Base-by-base conservation (phyloP, 2,113 vertebrate species). In the Oophaga pumilio region DNA sequence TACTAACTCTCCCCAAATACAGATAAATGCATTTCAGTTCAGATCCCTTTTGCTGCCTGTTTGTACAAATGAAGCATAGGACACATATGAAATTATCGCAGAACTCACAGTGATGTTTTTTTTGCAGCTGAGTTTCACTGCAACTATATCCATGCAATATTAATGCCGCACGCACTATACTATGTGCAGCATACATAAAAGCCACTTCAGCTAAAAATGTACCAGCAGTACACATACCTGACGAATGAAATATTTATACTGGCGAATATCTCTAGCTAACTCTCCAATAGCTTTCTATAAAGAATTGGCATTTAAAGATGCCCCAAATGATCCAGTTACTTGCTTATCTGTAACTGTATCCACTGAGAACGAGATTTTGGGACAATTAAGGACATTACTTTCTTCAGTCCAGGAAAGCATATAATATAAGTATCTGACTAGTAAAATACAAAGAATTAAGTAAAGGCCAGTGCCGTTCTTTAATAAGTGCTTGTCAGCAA, bases 311-410 rank as follows among this genome's bases (percentile, higher is more conserved):
- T 78, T 64, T 77, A 78, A 20, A 68, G 59, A 57, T 68, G 76
- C 53, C 85, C 43, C 60, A 10, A 69, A 57, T 69, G 62, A 86
- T 80, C 76, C 76, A 86, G 56, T 86, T 80, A n/a, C 76, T 71
- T 78, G 43, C 62, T 86, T 86, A 86, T 86, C 84, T 86, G 85
- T 79, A 86, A 68, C 60, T 79, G 8, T 64, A 86, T 78, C 71
- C 84, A 50, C 71, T 50, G 28, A 24, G 57, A 59, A 14, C 60
- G 20, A 49, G 12, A 60, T 78, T 49, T 26, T 20, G 15, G 78
- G 24, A 74, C 14, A 57, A 68, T 68, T 82, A 24, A 2, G 52
- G 80, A 66, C 60, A 68, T 24, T 82, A 68, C 22, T 52, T 50
- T 66, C 49, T 43, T 60, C 13, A 12, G 22, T n/a, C 26, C 33